Base-by-base conservation (phyloP, 2,888 invertebrate genomes). In the Euproctis similis region DNA sequence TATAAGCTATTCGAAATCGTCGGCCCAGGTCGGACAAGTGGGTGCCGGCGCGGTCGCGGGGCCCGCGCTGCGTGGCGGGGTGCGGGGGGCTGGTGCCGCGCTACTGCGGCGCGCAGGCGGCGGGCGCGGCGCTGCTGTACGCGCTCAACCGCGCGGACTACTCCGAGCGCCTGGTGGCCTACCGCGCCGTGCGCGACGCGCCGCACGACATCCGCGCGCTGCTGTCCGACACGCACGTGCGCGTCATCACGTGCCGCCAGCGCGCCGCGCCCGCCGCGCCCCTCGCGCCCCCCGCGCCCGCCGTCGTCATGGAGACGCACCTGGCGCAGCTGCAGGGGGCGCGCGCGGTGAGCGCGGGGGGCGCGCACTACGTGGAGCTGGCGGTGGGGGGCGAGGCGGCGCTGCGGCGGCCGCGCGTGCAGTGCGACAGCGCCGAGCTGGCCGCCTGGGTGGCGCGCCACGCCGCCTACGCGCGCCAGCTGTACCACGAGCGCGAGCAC, bases 401-500 rank as follows among this genome's bases (percentile, higher is more conserved):
- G 59, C 62, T 87, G 55, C 89, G 91, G 53, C 86, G 90, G 43
- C 93, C 94, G 20, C 88, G 91, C 66, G 92, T 95, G 45, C 87
- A 92, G 56, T 94, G 94, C 67, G 92, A 93, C 70, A 87, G 87
- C 40, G 87, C 87, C 34, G 87, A 87, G 44, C 87, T 92, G 42
- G 92, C 93, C 9, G 86, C 86, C 41, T 87, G 89, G 80, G 89
- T 90, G 42, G 89, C 90, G 12, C 89, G 92, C 46, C 92, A 95
- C 86, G 93, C 97, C 41, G 95, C 94, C 59, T 94, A 94, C 74
- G 96, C 96, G 31, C 92, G 93, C 69, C 91, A 91, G 57, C 89
- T 95, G 62, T 91, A 91, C 75, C 91, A 93, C 64, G 96, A 96
- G 80, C 87, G 90, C 40, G 87, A 88, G 57, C 91, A 93, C 63